Conservation (phyloP, 1,140 invertebrate genomes). For the Drosophila lowei region DNA sequence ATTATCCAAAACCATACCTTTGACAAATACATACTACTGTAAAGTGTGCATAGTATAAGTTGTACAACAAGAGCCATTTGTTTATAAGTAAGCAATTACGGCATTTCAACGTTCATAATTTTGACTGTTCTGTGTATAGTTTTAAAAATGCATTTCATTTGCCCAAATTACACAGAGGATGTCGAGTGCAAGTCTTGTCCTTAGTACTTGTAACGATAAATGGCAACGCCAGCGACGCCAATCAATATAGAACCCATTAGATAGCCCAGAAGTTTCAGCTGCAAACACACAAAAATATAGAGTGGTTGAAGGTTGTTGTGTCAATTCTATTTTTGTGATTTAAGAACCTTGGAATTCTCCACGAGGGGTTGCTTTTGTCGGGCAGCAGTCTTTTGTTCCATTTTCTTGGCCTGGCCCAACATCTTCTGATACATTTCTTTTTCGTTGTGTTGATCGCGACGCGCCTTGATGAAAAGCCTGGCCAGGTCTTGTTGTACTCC, state of each 20-base stretch:
- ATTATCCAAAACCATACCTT: constrained; percentile 67
- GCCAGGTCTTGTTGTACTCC: constrained; percentile 86
- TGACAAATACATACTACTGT: constrained; percentile 47
- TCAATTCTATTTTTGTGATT: not conserved
- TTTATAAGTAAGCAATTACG: constrained; percentile 46
- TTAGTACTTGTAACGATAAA: constrained; percentile 86
- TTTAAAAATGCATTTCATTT: constrained; percentile 67
- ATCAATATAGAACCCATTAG: constrained; percentile 85
- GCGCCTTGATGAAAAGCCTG: constrained; percentile 85
- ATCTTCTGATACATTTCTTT: constrained; percentile 88
- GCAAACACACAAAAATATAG: constrained; percentile 22
- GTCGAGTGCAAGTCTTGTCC: constrained; percentile 24
- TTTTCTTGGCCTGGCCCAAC: constrained; percentile 84
- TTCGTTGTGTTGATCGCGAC: constrained; percentile 85
- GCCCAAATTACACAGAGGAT: constrained; percentile 58
- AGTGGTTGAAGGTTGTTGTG: not conserved
- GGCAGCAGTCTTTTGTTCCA: constrained; percentile 75
- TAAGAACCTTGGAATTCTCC: constrained; percentile 73
- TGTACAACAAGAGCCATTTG: constrained; percentile 44
- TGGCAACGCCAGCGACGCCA: constrained; percentile 85
- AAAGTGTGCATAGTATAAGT: constrained; percentile 53
- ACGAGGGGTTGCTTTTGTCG: constrained; percentile 67
- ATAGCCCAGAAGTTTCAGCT: constrained; percentile 85
- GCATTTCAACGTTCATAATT: constrained; percentile 68
- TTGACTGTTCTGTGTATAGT: constrained; percentile 44